phyloP scores from a whole-genome alignment of 1,140 invertebrate species.

The Babylonia areolata region DNA sequence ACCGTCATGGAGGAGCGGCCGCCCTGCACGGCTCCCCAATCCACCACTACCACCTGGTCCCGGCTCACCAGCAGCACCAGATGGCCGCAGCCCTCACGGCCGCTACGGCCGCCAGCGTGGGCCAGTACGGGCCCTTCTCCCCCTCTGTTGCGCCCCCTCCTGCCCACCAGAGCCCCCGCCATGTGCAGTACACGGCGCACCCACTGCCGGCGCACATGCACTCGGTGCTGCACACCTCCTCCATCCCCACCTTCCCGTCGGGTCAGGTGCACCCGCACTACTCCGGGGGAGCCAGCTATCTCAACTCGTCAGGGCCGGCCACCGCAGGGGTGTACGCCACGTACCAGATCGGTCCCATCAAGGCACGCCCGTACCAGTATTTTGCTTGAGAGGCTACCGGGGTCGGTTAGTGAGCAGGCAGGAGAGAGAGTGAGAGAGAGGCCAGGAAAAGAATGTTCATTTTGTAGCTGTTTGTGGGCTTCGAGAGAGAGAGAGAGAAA shows the following conservation, averaged over 20 bases:
- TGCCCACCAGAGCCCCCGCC: constrained; percentile 88
- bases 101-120: constrained; percentile 45
- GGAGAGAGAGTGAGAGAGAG: neutral
- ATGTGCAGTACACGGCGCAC: constrained; percentile 84
- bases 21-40: constrained; percentile 67
- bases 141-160: constrained; percentile 86
- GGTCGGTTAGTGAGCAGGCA: neutral
- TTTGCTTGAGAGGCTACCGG: constrained; percentile 54
- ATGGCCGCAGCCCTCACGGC: constrained; percentile 59
- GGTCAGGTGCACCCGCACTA: constrained; percentile 76
- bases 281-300: constrained; percentile 53
- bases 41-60: constrained; percentile 71
- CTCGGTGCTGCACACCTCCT: constrained; percentile 79
- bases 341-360: constrained; percentile 73
- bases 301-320: constrained; percentile 56
- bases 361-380: constrained; percentile 71
- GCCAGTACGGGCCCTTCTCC: constrained; percentile 74
- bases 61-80: constrained; percentile 70
- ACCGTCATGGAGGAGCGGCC: constrained; percentile 57
- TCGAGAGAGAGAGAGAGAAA: too few species aligned
- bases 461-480: too few species aligned
- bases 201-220: constrained; percentile 91
- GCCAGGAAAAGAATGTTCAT: neutral
- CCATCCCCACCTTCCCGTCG: constrained; percentile 67
- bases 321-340: constrained; percentile 67